These are phyloP conservation scores for Trachythela sp. DNA, from an alignment of 64 coral and sea anemone genomes.

Conservation along the genomic window DNA sequence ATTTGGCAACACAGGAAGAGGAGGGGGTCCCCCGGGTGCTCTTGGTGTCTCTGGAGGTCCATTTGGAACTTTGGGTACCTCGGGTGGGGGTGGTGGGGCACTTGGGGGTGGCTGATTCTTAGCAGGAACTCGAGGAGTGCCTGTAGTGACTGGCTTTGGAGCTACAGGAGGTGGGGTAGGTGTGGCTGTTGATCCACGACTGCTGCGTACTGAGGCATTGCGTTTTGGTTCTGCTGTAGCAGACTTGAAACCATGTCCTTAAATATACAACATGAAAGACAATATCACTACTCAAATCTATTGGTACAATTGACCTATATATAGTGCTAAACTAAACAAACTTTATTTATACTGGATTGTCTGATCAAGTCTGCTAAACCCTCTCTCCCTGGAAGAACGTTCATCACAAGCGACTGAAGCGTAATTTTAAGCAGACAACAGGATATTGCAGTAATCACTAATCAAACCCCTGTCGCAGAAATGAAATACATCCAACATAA, in stretches of 20 bases:
- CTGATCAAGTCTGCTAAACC: no score
- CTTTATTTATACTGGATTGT: no score
- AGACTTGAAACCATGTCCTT: neutral
- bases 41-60: no score
- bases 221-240: constrained; percentile 14
- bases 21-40: neutral
- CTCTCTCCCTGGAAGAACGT: no score
- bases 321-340: no score
- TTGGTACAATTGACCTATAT: no score
- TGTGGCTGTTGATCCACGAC: neutral
- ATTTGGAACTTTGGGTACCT: neutral
- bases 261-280: neutral
- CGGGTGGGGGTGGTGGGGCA: constrained; percentile 11
- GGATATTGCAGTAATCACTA: no score
- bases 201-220: neutral
- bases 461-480: no score
- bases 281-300: no score
- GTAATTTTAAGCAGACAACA: no score
- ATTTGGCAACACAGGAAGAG: neutral
- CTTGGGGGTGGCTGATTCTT: neutral
- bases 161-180: neutral
- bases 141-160: constrained; percentile 2
- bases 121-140: neutral
- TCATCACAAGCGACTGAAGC: no score
- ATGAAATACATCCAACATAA: no score